Percentiles rank a stretch among this genome's conserved stretches.
Conservation (phyloP, 2,888 invertebrate species). For the Thelaira solivaga region DNA sequence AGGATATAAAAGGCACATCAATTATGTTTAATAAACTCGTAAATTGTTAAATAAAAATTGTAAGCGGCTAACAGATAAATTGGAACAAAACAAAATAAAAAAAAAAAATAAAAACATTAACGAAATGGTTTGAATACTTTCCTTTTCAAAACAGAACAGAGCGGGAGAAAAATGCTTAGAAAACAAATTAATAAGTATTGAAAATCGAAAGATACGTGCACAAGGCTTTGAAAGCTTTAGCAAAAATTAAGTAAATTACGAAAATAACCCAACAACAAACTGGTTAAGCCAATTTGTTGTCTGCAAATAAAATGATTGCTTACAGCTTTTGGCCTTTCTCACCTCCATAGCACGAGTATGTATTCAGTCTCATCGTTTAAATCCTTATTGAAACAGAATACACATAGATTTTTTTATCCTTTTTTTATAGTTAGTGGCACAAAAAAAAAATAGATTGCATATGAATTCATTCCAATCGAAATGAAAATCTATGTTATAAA, state of each 20-base stretch:
- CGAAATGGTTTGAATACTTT: too few species aligned
- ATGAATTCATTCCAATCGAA: conserved; percentile 59
- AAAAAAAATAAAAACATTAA: neutral
- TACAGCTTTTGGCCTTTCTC: conserved; percentile 33
- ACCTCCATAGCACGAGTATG: neutral
- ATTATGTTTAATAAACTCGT: neutral
- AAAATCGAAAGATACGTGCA: neutral
- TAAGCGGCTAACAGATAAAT: neutral
- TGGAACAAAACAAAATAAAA: neutral
- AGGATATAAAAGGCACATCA: neutral
- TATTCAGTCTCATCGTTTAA: conserved; percentile 20
- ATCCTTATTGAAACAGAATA: conserved; percentile 4
- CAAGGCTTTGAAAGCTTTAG: too few species aligned
- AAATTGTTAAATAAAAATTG: neutral
- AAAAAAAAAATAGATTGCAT: conserved; percentile 44
- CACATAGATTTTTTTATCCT: neutral
- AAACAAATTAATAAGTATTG: too few species aligned
- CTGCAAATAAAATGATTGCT: conserved; percentile 51
- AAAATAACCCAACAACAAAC: neutral
- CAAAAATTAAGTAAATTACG: too few species aligned
- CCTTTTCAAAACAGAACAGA: too few species aligned
- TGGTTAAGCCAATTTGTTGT: conserved; percentile 57
- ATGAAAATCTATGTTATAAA: conserved; percentile 55
- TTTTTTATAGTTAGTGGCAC: neutral
- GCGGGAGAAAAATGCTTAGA: too few species aligned